A percentile compares a stretch with the other conserved stretches of the same genome.
These are phyloP conservation scores for Steinernema scapterisci DNA, from an alignment of 2,888 invertebrate genomes.

Conservation along the genomic window DNA sequence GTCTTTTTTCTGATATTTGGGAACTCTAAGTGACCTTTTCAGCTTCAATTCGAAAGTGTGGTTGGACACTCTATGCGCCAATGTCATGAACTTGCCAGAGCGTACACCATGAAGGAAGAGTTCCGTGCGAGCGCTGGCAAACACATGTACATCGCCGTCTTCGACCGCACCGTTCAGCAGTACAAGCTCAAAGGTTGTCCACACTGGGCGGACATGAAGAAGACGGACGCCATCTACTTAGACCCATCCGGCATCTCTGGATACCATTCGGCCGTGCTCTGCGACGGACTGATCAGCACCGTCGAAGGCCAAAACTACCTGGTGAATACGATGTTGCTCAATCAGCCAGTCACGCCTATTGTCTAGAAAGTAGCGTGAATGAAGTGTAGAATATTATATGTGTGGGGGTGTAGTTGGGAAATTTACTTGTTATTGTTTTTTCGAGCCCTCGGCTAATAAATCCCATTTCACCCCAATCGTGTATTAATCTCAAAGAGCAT, in stretches of 20 bases:
- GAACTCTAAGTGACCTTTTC: not conserved
- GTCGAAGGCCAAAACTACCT: not conserved
- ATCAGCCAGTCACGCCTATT: too few relatives aligned
- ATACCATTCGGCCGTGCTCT: too few relatives aligned
- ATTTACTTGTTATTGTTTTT: too few relatives aligned
- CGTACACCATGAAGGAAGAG: not conserved
- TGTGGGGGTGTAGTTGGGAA: too few relatives aligned
- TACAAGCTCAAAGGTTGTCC: not conserved
- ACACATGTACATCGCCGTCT: not conserved
- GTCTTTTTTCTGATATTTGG: not conserved
- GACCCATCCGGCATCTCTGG: too few relatives aligned
- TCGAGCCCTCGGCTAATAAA: too few relatives aligned
- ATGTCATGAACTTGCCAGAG: not conserved
- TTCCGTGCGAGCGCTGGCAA: not conserved
- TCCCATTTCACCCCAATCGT: too few relatives aligned
- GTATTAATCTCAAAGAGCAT: too few relatives aligned
- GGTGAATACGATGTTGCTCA: constrained; percentile 12
- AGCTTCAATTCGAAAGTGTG: constrained; percentile 7
- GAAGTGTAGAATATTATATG: too few relatives aligned
- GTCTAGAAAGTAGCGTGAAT: too few relatives aligned
- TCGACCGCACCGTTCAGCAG: not conserved
- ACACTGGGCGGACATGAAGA: not conserved
- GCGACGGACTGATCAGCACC: constrained; percentile 11
- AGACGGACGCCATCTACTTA: not conserved
- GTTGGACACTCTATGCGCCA: not conserved